phyloP scores from a whole-genome alignment of 2,797 vertebrate genomes.

The Urosaurus nigricauda region DNA sequence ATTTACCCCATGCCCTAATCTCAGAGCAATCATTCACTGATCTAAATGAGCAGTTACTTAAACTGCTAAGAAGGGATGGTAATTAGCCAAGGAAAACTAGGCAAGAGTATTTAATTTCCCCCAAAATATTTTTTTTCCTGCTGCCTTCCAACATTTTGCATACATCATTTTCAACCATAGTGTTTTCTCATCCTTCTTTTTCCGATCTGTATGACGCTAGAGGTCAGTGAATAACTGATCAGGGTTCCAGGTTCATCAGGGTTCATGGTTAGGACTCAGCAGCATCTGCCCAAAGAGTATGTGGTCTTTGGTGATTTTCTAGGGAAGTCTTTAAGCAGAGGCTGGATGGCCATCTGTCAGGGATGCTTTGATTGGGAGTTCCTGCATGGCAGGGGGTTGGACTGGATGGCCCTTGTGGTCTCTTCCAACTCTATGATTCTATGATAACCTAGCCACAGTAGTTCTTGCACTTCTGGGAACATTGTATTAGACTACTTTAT shows the following conservation, averaged over 20 bases:
- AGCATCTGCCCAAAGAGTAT: neutral
- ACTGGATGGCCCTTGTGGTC: no score
- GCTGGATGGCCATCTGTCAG: no score
- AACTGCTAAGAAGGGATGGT: constrained; percentile 82
- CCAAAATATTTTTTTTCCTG: neutral
- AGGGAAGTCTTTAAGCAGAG: no score
- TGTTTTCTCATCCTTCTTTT: neutral
- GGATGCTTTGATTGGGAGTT: no score
- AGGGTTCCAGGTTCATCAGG: no score
- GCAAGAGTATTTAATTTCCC: constrained; percentile 76
- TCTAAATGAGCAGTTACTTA: constrained; percentile 95
- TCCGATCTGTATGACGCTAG: neutral
- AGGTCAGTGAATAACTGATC: neutral
- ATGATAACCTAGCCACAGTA: no score
- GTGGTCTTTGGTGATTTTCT: no score
- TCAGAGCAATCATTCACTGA: constrained; percentile 90
- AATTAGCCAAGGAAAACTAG: constrained; percentile 87
- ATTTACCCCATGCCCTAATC: constrained; percentile 86
- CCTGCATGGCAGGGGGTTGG: no score
- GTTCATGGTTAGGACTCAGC: no score
- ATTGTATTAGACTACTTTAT: no score
- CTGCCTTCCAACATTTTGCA: constrained; percentile 39
- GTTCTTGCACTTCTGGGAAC: no score
- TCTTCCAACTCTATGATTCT: no score
- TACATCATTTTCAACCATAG: constrained; percentile 30